Evolutionary conservation across 2,888 invertebrate genomes (phyloP).

Genomic region (Harpalus rufipes): DNA sequence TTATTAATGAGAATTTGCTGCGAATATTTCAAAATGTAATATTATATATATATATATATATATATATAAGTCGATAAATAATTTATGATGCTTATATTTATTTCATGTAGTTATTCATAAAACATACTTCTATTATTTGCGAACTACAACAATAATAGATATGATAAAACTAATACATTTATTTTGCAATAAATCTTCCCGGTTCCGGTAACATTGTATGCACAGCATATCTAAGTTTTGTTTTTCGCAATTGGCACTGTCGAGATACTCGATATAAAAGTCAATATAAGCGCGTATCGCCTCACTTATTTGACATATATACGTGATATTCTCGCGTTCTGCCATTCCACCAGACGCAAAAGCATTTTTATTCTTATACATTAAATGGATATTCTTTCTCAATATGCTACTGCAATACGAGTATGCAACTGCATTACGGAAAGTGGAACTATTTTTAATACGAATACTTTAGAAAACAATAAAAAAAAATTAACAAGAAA

Average conservation of each 20-base stretch:
- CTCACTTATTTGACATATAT: slow-evolving; percentile 34
- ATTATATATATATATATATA: no score
- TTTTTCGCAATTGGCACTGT: slow-evolving; percentile 30
- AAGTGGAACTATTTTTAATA: not conserved
- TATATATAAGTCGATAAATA: no score
- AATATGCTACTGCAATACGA: not conserved
- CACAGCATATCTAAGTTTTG: slow-evolving; percentile 13
- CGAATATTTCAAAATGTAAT: no score
- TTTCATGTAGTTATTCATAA: no score
- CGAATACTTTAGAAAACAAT: no score
- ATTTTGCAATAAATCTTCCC: not conserved
- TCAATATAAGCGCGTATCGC: slow-evolving; percentile 22
- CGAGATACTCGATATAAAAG: slow-evolving; percentile 44
- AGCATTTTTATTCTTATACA: slow-evolving; percentile 20
- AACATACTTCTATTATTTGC: no score
- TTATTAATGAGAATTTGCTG: no score
- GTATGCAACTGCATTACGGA: not conserved
- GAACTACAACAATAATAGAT: not conserved
- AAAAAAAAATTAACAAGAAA: no score
- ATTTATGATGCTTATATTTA: no score
- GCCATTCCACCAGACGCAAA: not conserved
- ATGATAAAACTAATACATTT: not conserved
- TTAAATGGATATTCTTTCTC: slow-evolving; percentile 3
- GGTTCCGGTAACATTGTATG: not conserved
- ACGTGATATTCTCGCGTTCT: slow-evolving; percentile 17